Conservation (phyloP, 2,888 invertebrate genomes). For the Dichetophora obliterata region DNA sequence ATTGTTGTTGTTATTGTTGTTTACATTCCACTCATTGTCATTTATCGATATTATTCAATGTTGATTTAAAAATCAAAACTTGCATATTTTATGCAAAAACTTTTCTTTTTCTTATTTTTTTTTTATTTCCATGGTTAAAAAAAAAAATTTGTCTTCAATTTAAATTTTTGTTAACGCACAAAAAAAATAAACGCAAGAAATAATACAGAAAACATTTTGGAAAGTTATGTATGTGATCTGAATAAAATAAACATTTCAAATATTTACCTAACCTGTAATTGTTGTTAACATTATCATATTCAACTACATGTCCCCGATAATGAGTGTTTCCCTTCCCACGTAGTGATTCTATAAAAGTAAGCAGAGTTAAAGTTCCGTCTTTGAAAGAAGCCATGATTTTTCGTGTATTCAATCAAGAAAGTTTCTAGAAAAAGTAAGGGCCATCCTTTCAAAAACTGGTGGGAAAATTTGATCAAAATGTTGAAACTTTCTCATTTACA, state of each 20-base stretch:
- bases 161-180: constrained; percentile 11
- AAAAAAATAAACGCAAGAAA: neutral
- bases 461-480: too few species aligned
- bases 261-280: too few species aligned
- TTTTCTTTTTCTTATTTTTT: constrained; percentile 2
- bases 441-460: too few species aligned
- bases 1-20: constrained; percentile 20
- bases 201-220: neutral
- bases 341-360: too few species aligned
- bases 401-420: too few species aligned
- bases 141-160: constrained; percentile 7
- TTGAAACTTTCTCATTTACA: too few species aligned
- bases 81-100: constrained; percentile 20
- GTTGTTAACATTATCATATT: too few species aligned
- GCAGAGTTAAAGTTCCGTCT: too few species aligned
- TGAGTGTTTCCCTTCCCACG: too few species aligned
- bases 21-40: constrained; percentile 19
- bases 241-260: neutral
- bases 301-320: too few species aligned
- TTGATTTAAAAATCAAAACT: constrained; percentile 32
- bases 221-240: neutral
- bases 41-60: constrained; percentile 33
- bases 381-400: too few species aligned
- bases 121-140: neutral
- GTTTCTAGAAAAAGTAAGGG: too few species aligned